phyloP scores from a whole-genome alignment of 2,113 vertebrate genomes.

The Petaurus breviceps region DNA sequence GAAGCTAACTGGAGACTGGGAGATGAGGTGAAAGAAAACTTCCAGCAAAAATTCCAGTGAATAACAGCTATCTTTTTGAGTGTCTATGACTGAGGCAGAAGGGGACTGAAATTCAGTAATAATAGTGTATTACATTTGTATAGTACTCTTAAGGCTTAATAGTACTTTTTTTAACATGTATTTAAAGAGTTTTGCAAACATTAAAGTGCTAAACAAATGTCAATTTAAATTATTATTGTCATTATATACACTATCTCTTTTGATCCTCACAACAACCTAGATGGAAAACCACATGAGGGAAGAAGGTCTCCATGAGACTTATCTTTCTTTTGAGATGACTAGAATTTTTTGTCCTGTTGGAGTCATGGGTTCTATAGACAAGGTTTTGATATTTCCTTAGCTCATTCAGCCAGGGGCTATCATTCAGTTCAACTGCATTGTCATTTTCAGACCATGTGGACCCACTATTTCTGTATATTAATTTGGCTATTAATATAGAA shows the following conservation, averaged over 20 bases:
- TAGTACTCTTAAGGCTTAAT: not conserved
- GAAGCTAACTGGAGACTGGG: not conserved
- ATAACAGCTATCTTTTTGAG: not conserved
- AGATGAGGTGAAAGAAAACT: not conserved
- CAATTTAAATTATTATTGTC: not conserved
- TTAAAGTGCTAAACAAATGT: not conserved
- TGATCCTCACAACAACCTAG: not conserved
- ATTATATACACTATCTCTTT: not conserved
- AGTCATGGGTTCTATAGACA: not conserved
- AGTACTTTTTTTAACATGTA: not conserved
- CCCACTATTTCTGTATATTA: not conserved
- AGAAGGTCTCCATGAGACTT: accelerated
- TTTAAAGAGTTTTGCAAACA: not conserved
- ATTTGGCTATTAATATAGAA: not conserved
- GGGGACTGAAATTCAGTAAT: not conserved
- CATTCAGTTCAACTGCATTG: not conserved
- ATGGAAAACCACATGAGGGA: not conserved
- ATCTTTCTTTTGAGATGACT: not conserved
- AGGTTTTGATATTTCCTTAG: not conserved
- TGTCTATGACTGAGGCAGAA: not conserved
- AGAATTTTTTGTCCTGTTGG: not conserved
- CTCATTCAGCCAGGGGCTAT: not conserved
- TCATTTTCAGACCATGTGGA: not conserved
- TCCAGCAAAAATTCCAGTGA: not conserved
- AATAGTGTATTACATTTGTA: not conserved